Conservation (phyloP, 2,113 vertebrate species). For the Carassius carassius region DNA sequence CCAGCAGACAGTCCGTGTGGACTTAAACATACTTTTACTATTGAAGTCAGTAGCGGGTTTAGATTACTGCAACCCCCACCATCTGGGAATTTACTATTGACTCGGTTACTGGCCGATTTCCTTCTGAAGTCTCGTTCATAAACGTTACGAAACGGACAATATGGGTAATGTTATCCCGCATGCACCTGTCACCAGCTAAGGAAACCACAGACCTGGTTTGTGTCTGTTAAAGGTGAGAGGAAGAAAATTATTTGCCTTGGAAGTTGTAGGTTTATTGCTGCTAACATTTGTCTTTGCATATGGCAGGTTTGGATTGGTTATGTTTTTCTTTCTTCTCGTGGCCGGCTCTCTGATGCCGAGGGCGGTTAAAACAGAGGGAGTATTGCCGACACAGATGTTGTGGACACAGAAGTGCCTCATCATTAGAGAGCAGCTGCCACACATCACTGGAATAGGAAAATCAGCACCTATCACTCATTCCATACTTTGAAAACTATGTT, state of each 20-base stretch:
- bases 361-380: not conserved
- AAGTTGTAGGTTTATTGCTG: conserved; percentile 69
- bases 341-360: not conserved
- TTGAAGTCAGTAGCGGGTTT: conserved; percentile 38
- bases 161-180: conserved; percentile 34
- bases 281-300: conserved; percentile 55
- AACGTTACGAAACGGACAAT: conserved; percentile 30
- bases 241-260: conserved; percentile 62
- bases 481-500: not conserved
- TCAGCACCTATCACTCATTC: conserved; percentile 27
- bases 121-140: not conserved
- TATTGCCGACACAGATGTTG: conserved; percentile 25
- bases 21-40: conserved; percentile 44
- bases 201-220: conserved; percentile 39
- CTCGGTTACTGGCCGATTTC: conserved; percentile 28
- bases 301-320: conserved; percentile 13
- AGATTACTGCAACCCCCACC: conserved; percentile 38
- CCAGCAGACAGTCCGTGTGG: conserved; percentile 25
- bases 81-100: conserved; percentile 30
- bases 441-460: conserved; percentile 30
- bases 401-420: not conserved
- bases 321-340: not conserved
- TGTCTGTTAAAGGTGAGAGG: conserved; percentile 25
- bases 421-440: conserved; percentile 16
- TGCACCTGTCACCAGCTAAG: conserved; percentile 37